Percentiles rank a stretch among this genome's conserved stretches.
These are phyloP conservation scores for Shargacucullia verbasci DNA, from an alignment of 2,888 invertebrate species.

Conservation along the genomic window DNA sequence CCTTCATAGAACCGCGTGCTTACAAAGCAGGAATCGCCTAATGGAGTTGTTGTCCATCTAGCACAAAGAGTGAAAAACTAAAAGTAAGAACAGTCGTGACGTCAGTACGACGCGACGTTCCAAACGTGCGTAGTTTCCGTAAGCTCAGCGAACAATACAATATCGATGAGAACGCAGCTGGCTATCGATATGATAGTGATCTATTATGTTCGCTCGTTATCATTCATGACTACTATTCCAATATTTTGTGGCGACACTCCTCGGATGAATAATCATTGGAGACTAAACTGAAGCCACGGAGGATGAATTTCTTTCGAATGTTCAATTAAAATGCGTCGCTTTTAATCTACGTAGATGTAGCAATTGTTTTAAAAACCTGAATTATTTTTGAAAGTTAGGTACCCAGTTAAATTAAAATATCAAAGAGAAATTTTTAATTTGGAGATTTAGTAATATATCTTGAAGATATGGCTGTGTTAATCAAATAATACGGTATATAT, in stretches of 20 bases:
- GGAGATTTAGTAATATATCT: too few relatives aligned
- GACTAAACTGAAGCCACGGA: slow-evolving; percentile 14
- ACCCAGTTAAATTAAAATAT: neutral
- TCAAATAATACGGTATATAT: too few relatives aligned
- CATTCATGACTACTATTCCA: slow-evolving; percentile 15
- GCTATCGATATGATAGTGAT: slow-evolving; percentile 6
- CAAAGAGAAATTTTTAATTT: too few relatives aligned
- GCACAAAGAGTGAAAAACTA: neutral
- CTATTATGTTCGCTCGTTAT: slow-evolving; percentile 8
- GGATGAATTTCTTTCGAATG: slow-evolving; percentile 14
- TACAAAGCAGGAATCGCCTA: too few relatives aligned
- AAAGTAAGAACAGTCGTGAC: neutral
- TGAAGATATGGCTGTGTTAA: too few relatives aligned
- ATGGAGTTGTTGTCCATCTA: neutral
- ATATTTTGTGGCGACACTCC: neutral
- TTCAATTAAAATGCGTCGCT: slow-evolving; percentile 19
- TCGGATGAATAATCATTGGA: slow-evolving; percentile 15
- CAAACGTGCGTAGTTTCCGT: too few relatives aligned
- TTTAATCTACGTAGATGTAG: slow-evolving; percentile 8
- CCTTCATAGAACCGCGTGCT: too few relatives aligned
- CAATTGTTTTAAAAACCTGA: slow-evolving; percentile 12
- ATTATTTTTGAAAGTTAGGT: neutral
- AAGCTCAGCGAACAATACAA: neutral
- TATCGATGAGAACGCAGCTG: slow-evolving; percentile 1
- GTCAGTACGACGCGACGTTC: neutral